Evolutionary conservation across 2,113 vertebrate genomes (phyloP).

Genomic region (Xiphorhynchus elegans): DNA sequence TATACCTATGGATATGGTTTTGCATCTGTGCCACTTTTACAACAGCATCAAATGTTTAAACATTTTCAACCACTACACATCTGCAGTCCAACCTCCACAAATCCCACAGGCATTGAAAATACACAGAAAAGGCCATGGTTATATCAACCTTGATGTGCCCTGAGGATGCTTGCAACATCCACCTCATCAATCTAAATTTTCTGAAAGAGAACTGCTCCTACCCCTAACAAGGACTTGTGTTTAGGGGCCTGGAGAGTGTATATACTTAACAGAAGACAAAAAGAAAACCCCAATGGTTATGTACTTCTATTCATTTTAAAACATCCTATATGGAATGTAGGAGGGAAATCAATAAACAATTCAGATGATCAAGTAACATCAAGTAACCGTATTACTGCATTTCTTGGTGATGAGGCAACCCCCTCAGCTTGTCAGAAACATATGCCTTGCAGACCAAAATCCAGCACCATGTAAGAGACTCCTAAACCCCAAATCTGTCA

Average conservation of each 20-base stretch:
- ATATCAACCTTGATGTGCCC: neutral
- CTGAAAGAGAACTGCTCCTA: neutral
- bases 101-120: neutral
- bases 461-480: neutral
- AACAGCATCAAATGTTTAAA: neutral
- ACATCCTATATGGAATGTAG: neutral
- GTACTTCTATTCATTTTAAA: neutral
- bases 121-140: neutral
- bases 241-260: neutral
- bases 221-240: neutral
- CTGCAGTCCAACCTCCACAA: neutral
- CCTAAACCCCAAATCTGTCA: neutral
- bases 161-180: neutral
- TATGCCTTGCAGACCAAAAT: neutral
- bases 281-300: neutral
- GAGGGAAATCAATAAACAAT: neutral
- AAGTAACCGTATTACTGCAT: neutral
- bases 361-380: neutral
- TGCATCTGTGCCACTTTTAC: neutral
- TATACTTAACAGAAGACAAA: neutral
- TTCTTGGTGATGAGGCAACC: rapidly evolving
- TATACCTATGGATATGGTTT: neutral
- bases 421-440: neutral
- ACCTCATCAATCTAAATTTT: neutral
- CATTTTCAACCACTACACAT: neutral